Evolutionary conservation across 2,888 invertebrate species (phyloP).

Genomic region (Monochamus alternatus): DNA sequence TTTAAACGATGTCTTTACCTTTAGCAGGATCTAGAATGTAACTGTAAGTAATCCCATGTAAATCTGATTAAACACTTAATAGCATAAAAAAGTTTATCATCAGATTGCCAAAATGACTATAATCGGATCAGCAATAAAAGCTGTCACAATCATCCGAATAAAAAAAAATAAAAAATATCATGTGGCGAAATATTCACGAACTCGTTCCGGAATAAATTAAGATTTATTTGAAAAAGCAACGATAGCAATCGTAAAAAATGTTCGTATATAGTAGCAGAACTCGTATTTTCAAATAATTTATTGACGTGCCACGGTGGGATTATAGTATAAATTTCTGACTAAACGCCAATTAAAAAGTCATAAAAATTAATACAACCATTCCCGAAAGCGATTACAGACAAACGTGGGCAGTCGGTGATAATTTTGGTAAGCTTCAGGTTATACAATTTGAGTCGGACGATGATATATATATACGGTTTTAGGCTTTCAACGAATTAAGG

Average conservation of each 20-base stretch:
- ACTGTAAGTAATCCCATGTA: not conserved
- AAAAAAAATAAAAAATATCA: not conserved
- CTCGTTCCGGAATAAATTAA: conserved; percentile 2
- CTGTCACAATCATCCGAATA: not conserved
- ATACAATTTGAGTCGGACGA: not conserved
- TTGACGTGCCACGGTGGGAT: not conserved
- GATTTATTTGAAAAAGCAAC: not conserved
- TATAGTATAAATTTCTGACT: not conserved
- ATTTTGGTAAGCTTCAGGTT: not conserved
- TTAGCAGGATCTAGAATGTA: not conserved
- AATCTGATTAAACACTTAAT: conserved; percentile 5
- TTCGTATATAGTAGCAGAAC: not conserved
- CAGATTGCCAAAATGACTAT: not conserved
- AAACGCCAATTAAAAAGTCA: not conserved
- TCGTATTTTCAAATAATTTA: conserved; percentile 15
- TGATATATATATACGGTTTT: not conserved
- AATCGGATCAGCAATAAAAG: conserved; percentile 17
- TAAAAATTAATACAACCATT: not conserved
- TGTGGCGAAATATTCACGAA: not conserved
- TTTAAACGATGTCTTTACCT: no score
- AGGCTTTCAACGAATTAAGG: not conserved
- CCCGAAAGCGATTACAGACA: not conserved
- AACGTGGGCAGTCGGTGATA: not conserved
- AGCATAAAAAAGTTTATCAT: not conserved
- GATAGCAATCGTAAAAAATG: not conserved